A percentile compares a stretch with the other conserved stretches of the same genome.
These are phyloP conservation scores for Xiphophorus hellerii DNA, from an alignment of 2,113 vertebrate genomes.

Conservation along the genomic window DNA sequence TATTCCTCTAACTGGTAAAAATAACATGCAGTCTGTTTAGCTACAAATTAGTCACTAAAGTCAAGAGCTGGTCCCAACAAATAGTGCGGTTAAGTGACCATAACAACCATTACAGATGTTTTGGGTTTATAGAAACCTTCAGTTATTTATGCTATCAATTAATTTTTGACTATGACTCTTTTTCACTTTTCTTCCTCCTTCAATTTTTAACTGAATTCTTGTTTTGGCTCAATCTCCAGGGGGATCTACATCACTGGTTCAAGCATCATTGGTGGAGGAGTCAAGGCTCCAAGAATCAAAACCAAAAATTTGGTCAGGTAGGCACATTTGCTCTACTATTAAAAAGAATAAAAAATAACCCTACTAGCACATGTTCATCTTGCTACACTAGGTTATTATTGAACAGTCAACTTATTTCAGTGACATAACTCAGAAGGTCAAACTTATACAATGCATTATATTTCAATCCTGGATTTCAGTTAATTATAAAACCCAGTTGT, in stretches of 20 bases:
- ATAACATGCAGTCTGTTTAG: too few relatives aligned
- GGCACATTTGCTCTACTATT: not conserved
- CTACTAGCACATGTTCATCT: not conserved
- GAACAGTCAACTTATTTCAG: not conserved
- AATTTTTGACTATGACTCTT: not conserved
- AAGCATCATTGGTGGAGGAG: constrained; percentile 96
- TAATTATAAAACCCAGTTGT: too few relatives aligned
- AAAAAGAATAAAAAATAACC: not conserved
- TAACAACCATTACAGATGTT: too few relatives aligned
- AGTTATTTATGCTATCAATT: too few relatives aligned
- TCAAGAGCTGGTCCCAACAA: too few relatives aligned
- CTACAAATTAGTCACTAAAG: too few relatives aligned
- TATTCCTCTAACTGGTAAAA: too few relatives aligned
- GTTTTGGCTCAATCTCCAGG: constrained; percentile 75
- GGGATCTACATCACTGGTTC: constrained; percentile 98
- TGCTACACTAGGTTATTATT: not conserved
- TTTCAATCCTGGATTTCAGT: too few relatives aligned
- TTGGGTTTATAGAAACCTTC: too few relatives aligned
- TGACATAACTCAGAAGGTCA: not conserved
- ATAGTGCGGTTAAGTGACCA: too few relatives aligned
- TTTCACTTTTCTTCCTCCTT: not conserved
- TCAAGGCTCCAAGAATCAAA: constrained; percentile 97
- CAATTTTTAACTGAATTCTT: not conserved
- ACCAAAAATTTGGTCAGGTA: constrained; percentile 99
- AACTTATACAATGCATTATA: not conserved